Percentiles rank a stretch among this genome's conserved stretches.
These are phyloP conservation scores for Tapirus indicus DNA, from an alignment of 2,797 vertebrate genomes.

Conservation along the genomic window DNA sequence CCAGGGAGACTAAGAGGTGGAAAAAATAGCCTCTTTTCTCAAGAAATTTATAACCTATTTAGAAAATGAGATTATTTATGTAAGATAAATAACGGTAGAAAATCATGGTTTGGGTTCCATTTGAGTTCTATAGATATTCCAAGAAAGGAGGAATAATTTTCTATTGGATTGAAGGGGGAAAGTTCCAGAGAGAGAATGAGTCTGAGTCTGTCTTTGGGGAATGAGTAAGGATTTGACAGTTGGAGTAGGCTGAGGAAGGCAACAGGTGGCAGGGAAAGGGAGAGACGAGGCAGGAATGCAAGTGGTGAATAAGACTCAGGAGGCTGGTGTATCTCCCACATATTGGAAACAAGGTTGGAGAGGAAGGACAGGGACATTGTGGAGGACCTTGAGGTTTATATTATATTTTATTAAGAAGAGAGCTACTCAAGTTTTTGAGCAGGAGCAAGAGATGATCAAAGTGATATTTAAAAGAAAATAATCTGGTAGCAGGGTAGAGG, in stretches of 20 bases:
- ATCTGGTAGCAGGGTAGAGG: background rate
- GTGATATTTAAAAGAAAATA: background rate
- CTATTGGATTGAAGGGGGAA: background rate
- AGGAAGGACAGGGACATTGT: background rate
- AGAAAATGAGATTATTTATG: slow-evolving; percentile 7
- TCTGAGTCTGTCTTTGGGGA: background rate
- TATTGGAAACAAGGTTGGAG: background rate
- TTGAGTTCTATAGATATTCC: background rate
- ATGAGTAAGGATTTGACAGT: background rate
- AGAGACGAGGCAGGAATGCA: background rate
- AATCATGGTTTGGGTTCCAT: background rate
- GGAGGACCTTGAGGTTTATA: background rate
- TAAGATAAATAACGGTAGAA: slow-evolving; percentile 24
- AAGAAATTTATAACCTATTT: background rate
- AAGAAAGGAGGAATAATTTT: background rate
- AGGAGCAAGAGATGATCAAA: slow-evolving; percentile 23
- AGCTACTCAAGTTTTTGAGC: background rate
- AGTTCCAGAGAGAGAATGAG: background rate
- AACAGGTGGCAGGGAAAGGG: background rate
- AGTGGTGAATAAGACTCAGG: background rate
- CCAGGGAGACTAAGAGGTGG: background rate
- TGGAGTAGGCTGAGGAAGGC: background rate
- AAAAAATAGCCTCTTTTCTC: background rate
- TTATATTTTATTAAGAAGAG: background rate
- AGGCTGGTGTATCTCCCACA: background rate